phyloP scores from a whole-genome alignment of 2,113 vertebrate species.

The Ariopsis seemanni region DNA sequence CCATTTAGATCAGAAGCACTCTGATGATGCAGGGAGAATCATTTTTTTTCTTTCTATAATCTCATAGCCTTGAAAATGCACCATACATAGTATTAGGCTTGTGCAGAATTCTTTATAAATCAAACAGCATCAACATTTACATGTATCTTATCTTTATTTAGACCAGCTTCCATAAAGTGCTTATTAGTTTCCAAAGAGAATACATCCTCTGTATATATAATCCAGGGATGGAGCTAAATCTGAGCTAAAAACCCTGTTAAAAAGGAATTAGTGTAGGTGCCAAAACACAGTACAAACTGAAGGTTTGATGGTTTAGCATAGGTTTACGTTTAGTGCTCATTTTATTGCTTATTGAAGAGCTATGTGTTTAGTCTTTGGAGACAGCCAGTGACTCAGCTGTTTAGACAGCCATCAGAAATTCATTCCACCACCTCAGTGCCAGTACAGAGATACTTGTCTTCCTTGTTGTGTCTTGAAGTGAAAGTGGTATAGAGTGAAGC shows the following conservation, averaged over 20 bases:
- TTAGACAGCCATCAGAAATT: neutral
- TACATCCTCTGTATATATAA: neutral
- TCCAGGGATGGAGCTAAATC: neutral
- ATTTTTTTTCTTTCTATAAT: neutral
- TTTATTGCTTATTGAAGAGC: neutral
- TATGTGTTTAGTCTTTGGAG: neutral
- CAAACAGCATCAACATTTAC: neutral
- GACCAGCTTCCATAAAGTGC: neutral
- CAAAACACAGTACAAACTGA: neutral
- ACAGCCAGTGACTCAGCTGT: slow-evolving; percentile 3
- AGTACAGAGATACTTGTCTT: neutral
- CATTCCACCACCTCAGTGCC: neutral
- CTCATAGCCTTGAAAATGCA: neutral
- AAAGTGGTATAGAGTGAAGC: neutral
- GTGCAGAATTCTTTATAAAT: neutral
- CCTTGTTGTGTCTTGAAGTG: neutral
- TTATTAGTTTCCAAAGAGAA: neutral
- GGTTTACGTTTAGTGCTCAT: neutral
- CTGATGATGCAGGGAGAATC: neutral
- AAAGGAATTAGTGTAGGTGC: neutral
- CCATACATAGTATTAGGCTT: neutral
- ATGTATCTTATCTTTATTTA: neutral
- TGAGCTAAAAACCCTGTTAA: neutral
- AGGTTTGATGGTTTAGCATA: neutral
- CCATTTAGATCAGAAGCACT: slow-evolving; percentile 15